Base-by-base conservation (phyloP, 2,113 vertebrate species). In the Candoia aspera region DNA sequence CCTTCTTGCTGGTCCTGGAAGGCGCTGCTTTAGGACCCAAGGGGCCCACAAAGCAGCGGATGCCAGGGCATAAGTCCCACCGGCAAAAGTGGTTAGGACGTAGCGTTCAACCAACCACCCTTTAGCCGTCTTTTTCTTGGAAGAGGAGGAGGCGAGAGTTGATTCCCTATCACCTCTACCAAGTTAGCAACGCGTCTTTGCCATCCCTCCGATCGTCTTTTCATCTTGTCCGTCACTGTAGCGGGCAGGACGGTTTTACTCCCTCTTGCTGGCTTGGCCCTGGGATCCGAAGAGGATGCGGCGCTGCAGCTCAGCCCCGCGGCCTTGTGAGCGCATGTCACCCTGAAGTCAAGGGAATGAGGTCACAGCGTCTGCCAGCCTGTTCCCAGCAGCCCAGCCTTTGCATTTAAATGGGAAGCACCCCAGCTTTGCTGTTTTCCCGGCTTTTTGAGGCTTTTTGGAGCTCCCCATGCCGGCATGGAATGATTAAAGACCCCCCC, bases 181-280 rank as follows among this genome's bases (percentile, higher is more conserved):
- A 5, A 49, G 6, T 5, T 49, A 49, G 49, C 49, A 49, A 8
- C 49, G 49, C 49, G 6, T 42, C 42, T 42, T 42, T 42, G 42
- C 42, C 42, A 42, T 42, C 42, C 42, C 42, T 42, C 49, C 49
- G 49, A 8, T 49, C 49, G 6, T 49, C 9, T 21, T 26, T 42
- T 24, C 89, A 1, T 33, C 0, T 0, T 2, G 88, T 19, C 86
- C 19, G 0, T 0, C 0, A 55, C 86, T 46, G 1, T 0, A 0
- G 90, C 5, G 9, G 85, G 0, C 0, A 3, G 58, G 19, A 37
- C 60, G 26, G 87, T 4, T 91, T 58, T 33, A 0, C 23, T 87
- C 59, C 86, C 68, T 0, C 0, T 46, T 4, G 64, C 57, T 37
- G 64, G 84, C 37, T 73, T 85, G 84, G 8, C 0, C 26, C 49